Conservation (phyloP, 2,888 invertebrate species). For the Ormyrus labotus region DNA sequence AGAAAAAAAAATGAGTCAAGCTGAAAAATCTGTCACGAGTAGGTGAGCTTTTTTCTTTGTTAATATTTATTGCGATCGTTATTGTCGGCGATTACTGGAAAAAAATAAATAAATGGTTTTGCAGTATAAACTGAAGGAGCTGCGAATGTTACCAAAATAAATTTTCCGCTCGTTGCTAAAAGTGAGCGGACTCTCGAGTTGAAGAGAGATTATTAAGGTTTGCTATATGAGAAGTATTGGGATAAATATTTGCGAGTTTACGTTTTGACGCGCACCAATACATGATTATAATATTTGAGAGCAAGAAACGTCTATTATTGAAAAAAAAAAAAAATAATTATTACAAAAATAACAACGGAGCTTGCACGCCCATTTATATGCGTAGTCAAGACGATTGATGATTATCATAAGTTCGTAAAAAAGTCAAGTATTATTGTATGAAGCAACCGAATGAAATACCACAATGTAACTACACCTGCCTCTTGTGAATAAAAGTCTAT, state of each 20-base stretch:
- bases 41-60: slow-evolving; percentile 44
- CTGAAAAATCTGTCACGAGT: slow-evolving; percentile 30
- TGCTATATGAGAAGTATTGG: slow-evolving; percentile 13
- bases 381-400: slow-evolving; percentile 69
- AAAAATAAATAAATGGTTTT: slow-evolving; percentile 30
- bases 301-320: slow-evolving; percentile 42
- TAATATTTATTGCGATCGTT: slow-evolving; percentile 40
- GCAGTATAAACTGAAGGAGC: slow-evolving; percentile 38
- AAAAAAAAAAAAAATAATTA: slow-evolving; percentile 34
- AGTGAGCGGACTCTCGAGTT: slow-evolving; percentile 26
- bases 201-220: slow-evolving; percentile 37
- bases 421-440: slow-evolving; percentile 62
- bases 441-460: slow-evolving; percentile 69
- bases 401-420: slow-evolving; percentile 67
- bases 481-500: slow-evolving; percentile 76
- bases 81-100: slow-evolving; percentile 22
- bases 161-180: slow-evolving; percentile 43
- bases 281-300: slow-evolving; percentile 35
- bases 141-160: slow-evolving; percentile 43
- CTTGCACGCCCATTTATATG: slow-evolving; percentile 70
- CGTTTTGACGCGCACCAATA: slow-evolving; percentile 43
- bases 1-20: slow-evolving; percentile 40
- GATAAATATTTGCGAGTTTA: slow-evolving; percentile 34
- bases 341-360: slow-evolving; percentile 51
- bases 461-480: slow-evolving; percentile 74